Percentiles rank a stretch among this genome's conserved stretches.
These are phyloP conservation scores for Leistus spinibarbis DNA, from an alignment of 2,888 invertebrate species.

Conservation along the genomic window DNA sequence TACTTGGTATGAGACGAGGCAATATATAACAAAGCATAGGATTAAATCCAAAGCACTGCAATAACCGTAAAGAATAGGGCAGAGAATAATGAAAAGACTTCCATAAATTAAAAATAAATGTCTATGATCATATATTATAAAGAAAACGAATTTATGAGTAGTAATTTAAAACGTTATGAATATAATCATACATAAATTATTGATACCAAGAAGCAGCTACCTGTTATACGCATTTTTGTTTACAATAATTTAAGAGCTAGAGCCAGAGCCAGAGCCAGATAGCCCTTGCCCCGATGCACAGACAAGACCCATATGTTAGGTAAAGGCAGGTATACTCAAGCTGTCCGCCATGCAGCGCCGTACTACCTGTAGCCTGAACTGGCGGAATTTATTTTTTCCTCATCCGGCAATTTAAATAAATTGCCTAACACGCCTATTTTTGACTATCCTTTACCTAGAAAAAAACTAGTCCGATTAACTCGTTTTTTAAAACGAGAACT, in stretches of 20 bases:
- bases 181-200: neutral
- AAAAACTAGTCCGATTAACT: conserved; percentile 5
- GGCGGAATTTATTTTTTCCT: neutral
- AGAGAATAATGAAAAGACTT: neutral
- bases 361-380: neutral
- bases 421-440: conserved; percentile 1
- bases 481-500: neutral
- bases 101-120: neutral
- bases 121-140: neutral
- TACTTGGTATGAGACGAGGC: neutral
- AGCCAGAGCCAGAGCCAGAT: neutral
- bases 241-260: neutral
- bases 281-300: neutral
- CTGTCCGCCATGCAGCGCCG: neutral
- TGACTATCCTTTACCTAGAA: neutral
- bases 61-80: neutral
- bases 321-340: neutral
- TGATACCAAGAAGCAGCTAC: neutral
- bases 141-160: neutral
- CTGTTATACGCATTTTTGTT: neutral
- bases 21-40: neutral
- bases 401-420: conserved; percentile 7
- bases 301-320: neutral
- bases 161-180: neutral
- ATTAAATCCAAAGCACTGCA: neutral